Evolutionary conservation across 2,113 vertebrate genomes (phyloP).

Genomic region (Platysternon megacephalum): DNA sequence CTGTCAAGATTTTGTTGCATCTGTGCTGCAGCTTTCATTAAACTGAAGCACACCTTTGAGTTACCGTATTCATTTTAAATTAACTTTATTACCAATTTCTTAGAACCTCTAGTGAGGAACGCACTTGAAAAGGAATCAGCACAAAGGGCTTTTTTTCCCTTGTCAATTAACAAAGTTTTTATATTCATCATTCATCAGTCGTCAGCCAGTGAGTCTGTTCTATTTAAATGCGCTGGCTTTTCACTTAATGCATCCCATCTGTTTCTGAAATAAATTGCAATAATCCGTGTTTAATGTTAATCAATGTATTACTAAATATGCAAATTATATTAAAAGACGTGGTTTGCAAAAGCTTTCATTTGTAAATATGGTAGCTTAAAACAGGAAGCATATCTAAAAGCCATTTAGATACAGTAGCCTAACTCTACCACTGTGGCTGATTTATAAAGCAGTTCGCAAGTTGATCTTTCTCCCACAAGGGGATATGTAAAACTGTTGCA

Average conservation of each 20-base stretch:
- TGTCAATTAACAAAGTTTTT: slow-evolving; percentile 81
- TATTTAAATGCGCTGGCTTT: slow-evolving; percentile 80
- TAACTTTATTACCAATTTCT: slow-evolving; percentile 53
- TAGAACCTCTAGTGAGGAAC: slow-evolving; percentile 42
- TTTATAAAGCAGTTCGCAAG: slow-evolving; percentile 84
- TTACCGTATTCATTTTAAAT: slow-evolving; percentile 51
- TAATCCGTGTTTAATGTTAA: slow-evolving; percentile 90
- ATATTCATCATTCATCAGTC: slow-evolving; percentile 79
- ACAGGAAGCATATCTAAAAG: slow-evolving; percentile 89
- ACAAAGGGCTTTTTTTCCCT: not conserved
- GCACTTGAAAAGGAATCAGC: slow-evolving; percentile 27
- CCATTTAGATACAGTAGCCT: slow-evolving; percentile 87
- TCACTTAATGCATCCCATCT: slow-evolving; percentile 87
- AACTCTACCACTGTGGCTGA: slow-evolving; percentile 83
- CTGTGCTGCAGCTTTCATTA: not conserved
- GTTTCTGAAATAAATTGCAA: slow-evolving; percentile 89
- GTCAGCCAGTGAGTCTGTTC: slow-evolving; percentile 78
- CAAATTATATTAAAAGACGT: slow-evolving; percentile 89
- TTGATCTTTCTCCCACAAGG: slow-evolving; percentile 84
- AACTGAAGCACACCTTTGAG: slow-evolving; percentile 12
- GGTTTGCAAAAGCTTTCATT: slow-evolving; percentile 88
- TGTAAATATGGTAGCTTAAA: slow-evolving; percentile 88
- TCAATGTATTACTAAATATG: slow-evolving; percentile 91
- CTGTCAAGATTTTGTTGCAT: not conserved
- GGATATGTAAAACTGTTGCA: slow-evolving; percentile 86